Percentiles rank a stretch among this genome's conserved stretches.
These are phyloP conservation scores for Dendrocincla tyrannina DNA, from an alignment of 2,797 vertebrate genomes.

Conservation along the genomic window DNA sequence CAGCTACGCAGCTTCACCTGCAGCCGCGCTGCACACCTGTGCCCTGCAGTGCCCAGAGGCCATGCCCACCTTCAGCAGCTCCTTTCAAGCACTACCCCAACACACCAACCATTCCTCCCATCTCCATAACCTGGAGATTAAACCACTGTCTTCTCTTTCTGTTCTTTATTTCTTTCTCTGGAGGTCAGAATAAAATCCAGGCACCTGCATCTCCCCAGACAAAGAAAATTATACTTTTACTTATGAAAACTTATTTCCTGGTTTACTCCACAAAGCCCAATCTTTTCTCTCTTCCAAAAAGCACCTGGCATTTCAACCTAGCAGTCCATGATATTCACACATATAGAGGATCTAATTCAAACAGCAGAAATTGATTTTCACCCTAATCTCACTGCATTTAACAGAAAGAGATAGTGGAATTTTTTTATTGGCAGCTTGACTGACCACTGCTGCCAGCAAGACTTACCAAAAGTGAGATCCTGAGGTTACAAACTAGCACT, in stretches of 20 bases:
- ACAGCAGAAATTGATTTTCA: background rate
- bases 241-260: background rate
- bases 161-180: background rate
- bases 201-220: accelerated
- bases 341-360: background rate
- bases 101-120: accelerated
- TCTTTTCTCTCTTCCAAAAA: background rate
- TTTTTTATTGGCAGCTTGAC: background rate
- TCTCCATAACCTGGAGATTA: background rate
- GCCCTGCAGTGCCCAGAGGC: accelerated
- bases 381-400: background rate
- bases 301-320: background rate
- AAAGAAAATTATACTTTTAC: background rate
- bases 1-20: accelerated
- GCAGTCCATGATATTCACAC: background rate
- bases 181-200: background rate
- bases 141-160: background rate
- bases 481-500: background rate
- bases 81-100: background rate
- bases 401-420: background rate
- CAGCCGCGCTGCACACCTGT: too few species aligned
- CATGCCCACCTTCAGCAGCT: accelerated
- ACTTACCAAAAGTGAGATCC: background rate
- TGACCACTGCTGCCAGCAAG: background rate
- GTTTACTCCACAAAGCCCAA: background rate